Percentiles rank a stretch among this genome's conserved stretches.
These are phyloP conservation scores for Drosophila pandora DNA, from an alignment of 1,140 invertebrate species.

Conservation along the genomic window DNA sequence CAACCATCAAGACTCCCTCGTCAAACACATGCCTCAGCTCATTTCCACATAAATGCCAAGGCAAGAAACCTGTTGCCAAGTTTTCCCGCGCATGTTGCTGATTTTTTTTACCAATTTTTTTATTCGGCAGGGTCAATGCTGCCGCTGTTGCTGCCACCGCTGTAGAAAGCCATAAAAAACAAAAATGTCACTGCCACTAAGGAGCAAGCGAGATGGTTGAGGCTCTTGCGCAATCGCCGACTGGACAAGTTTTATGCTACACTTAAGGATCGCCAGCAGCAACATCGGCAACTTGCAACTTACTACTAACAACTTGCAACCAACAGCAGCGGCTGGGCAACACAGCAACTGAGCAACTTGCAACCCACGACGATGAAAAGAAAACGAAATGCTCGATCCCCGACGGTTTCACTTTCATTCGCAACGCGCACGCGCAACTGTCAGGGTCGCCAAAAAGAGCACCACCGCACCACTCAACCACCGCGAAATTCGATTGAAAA, in stretches of 20 bases:
- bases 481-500: neutral
- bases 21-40: slow-evolving; percentile 26
- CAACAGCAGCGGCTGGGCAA: slow-evolving; percentile 15
- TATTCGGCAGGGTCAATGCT: slow-evolving; percentile 75
- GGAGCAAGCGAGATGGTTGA: slow-evolving; percentile 14
- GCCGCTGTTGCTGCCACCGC: slow-evolving; percentile 10
- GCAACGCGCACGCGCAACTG: slow-evolving; percentile 73
- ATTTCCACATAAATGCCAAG: slow-evolving; percentile 43
- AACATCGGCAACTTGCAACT: slow-evolving; percentile 19
- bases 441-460: slow-evolving; percentile 58
- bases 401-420: slow-evolving; percentile 83
- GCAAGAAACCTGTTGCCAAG: slow-evolving; percentile 66
- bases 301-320: slow-evolving; percentile 2
- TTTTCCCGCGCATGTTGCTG: slow-evolving; percentile 59
- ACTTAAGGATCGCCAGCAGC: slow-evolving; percentile 65
- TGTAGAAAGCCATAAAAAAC: slow-evolving; percentile 71
- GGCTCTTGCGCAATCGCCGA: slow-evolving; percentile 68
- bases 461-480: slow-evolving; percentile 19
- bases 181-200: slow-evolving; percentile 57
- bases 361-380: slow-evolving; percentile 62
- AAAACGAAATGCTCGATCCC: slow-evolving; percentile 76
- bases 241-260: slow-evolving; percentile 76
- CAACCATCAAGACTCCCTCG: neutral
- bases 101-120: slow-evolving; percentile 16
- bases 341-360: slow-evolving; percentile 12